Conservation (phyloP, 2,113 vertebrate species). For the Pachypanchax playfairii region DNA sequence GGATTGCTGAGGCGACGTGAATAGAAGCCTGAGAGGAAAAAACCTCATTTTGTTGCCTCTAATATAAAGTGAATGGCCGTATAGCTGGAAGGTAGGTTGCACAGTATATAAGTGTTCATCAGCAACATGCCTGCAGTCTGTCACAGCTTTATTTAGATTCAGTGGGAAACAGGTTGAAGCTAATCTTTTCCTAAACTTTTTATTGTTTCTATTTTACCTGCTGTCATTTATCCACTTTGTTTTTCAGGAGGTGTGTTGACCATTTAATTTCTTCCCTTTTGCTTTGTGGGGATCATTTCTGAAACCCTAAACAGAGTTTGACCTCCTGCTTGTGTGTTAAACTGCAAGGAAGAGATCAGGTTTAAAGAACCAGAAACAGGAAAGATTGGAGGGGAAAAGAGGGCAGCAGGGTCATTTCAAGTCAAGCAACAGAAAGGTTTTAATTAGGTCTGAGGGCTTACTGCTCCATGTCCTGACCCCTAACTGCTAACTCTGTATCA, state of each 20-base stretch:
- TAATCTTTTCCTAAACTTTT: constrained; percentile 29
- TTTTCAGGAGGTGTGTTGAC: constrained; percentile 23
- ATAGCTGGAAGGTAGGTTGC: neutral
- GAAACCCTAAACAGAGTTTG: constrained; percentile 27
- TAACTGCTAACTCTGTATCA: constrained; percentile 37
- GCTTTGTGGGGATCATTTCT: constrained; percentile 36
- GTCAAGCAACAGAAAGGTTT: constrained; percentile 42
- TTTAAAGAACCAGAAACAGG: neutral
- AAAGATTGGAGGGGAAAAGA: constrained; percentile 31
- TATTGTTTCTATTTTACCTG: constrained; percentile 7
- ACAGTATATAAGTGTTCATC: neutral
- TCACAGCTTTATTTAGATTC: neutral
- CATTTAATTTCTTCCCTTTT: constrained; percentile 17
- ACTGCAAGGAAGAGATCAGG: constrained; percentile 8
- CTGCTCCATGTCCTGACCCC: constrained; percentile 28
- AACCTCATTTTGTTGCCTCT: neutral
- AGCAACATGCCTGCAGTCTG: neutral
- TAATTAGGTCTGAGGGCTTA: constrained; percentile 57
- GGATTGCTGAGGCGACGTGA: too few species aligned
- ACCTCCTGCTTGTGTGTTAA: constrained; percentile 25
- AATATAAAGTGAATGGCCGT: neutral
- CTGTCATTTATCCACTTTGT: constrained; percentile 36
- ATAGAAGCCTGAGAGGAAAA: neutral
- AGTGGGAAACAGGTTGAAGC: neutral
- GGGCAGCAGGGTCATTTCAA: constrained; percentile 22